Base-by-base conservation (phyloP, 2,113 vertebrate genomes). In the Chamaetylas fuelleborni region DNA sequence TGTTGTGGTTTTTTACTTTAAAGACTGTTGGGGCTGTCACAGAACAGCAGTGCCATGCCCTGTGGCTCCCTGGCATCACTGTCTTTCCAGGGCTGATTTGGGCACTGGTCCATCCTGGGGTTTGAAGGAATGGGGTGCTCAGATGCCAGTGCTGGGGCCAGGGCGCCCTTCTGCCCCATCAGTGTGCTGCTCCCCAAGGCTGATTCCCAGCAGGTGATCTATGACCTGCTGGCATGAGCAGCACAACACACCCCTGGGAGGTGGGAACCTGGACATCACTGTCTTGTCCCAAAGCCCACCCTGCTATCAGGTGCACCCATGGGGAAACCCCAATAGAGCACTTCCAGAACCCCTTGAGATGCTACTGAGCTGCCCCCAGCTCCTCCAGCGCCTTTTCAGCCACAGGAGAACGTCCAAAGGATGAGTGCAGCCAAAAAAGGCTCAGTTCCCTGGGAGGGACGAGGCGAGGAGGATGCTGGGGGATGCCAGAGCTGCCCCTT, bases 1-100 rank as follows among this genome's bases (percentile, higher is more conserved):
- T 84, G 42, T 94, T n/a, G 3, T 72, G 73, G 57, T 74, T 83
- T 95, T 74, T 76, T 86, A 88, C 71, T 95, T 95, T 86, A 91
- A 96, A 66, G 88, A 67, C 77, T 84, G 69, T 81, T 69, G 66
- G 60, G 66, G 77, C 64, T 17, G 9, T 82, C 72, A 61, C 43
- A 29, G 64, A 43, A 7, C 8, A 3, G 16, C 8, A 31, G 78
- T 4, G 6, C 0, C 1, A 16, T 47, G 62, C 42, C 81, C 76
- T 20, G 11, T 77, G 77, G 64, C 51, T 72, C 7, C 2, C 81
- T 2, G 2, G 64, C 36, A 57, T n/a, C 0, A 0, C 67, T 67
- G 82, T 71, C 70, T 74, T 79, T 11, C 61, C 53, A 20, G 66
- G 45, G 67, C 65, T 45, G 29, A 28, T n/a, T 9, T 42, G 4